These are phyloP conservation scores for Xenops minutus DNA, from an alignment of 2,797 vertebrate genomes.

Conservation along the genomic window DNA sequence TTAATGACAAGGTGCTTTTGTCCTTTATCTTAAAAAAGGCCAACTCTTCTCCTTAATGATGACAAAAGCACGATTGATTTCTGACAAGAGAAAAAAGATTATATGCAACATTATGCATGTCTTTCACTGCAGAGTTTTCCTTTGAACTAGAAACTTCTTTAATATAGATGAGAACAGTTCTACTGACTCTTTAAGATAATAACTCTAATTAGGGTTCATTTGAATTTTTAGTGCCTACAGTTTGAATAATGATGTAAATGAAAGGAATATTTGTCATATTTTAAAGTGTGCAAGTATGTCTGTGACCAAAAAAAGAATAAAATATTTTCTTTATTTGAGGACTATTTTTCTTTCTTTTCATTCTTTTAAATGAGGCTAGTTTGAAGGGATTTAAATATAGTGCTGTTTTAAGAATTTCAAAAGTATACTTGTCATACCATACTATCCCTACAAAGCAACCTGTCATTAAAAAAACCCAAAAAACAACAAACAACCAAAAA, in stretches of 20 bases:
- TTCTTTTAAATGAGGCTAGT: background rate
- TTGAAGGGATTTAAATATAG: background rate
- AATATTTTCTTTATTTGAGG: background rate
- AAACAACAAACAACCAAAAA: background rate
- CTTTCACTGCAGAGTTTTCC: background rate
- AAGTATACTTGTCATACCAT: background rate
- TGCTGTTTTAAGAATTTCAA: background rate
- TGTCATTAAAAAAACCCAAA: background rate
- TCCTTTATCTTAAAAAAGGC: background rate
- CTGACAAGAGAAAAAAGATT: background rate
- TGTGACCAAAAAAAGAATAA: background rate
- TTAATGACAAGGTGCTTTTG: background rate
- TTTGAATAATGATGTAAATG: conserved; percentile 29
- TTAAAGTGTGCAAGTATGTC: background rate
- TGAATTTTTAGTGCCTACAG: conserved; percentile 14
- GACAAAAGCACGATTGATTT: background rate
- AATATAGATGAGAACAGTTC: conserved; percentile 10
- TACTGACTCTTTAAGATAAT: conserved; percentile 23
- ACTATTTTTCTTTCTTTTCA: background rate
- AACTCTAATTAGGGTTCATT: conserved; percentile 26
- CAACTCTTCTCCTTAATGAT: background rate
- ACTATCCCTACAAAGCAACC: background rate
- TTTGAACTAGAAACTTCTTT: conserved; percentile 19
- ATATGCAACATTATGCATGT: background rate
- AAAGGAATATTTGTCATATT: conserved; percentile 15